Evolutionary conservation across 2,113 vertebrate genomes (phyloP).

Genomic region (Dicrurus megarhynchus): DNA sequence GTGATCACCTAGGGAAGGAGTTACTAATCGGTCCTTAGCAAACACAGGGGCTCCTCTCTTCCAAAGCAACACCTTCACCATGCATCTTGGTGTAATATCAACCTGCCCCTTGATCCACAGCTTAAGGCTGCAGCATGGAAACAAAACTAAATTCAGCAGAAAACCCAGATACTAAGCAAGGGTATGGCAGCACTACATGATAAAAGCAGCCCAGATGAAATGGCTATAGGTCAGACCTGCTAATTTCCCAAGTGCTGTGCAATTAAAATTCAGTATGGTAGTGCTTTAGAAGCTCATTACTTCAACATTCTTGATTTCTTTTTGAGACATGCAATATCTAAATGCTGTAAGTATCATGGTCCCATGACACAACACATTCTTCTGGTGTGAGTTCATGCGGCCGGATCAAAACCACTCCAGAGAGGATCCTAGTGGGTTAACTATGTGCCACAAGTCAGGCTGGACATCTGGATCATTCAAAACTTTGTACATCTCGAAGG

Average conservation of each 20-base stretch:
- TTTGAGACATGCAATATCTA: background rate
- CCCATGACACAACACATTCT: background rate
- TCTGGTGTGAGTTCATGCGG: background rate
- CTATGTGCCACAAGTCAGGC: background rate
- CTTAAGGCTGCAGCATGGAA: background rate
- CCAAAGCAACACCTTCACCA: background rate
- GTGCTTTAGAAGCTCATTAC: background rate
- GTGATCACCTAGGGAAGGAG: background rate
- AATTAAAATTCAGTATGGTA: background rate
- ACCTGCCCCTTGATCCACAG: background rate
- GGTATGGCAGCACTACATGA: background rate
- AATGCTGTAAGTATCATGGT: background rate
- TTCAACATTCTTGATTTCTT: background rate
- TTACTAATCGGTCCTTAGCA: background rate
- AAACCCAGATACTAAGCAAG: background rate
- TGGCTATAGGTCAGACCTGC: background rate
- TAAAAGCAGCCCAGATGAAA: background rate
- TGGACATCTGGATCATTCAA: background rate
- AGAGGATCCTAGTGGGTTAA: background rate
- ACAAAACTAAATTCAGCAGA: background rate
- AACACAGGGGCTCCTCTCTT: background rate
- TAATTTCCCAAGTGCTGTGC: background rate
- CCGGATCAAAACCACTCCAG: background rate
- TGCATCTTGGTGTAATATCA: background rate
- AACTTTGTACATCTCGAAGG: background rate